These are phyloP conservation scores for Apamea monoglypha DNA, from an alignment of 2,888 invertebrate species.

Conservation along the genomic window DNA sequence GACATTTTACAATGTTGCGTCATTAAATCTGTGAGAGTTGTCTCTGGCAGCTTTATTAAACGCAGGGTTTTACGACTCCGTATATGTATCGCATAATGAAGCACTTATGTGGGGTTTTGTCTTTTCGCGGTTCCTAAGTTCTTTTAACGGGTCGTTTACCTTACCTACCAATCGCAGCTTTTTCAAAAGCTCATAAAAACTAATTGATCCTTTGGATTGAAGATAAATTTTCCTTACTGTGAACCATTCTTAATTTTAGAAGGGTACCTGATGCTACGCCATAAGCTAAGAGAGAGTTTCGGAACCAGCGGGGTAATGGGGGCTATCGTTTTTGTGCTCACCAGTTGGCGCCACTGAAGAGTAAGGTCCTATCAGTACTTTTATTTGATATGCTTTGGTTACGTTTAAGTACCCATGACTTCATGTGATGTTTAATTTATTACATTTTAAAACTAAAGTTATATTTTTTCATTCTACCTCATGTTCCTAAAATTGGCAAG, in stretches of 20 bases:
- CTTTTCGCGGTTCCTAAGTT: neutral
- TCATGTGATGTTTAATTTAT: neutral
- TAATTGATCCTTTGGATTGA: neutral
- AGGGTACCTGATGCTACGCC: neutral
- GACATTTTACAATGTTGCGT: constrained; percentile 45
- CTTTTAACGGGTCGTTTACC: too few relatives aligned
- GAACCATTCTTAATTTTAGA: neutral
- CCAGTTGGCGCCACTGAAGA: too few relatives aligned
- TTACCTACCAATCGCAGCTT: neutral
- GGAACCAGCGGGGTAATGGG: too few relatives aligned
- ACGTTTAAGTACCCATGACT: neutral
- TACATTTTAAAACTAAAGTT: neutral
- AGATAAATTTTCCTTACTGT: neutral
- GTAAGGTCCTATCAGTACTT: too few relatives aligned
- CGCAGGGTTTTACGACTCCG: constrained; percentile 12
- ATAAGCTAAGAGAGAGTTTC: neutral
- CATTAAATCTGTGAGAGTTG: constrained; percentile 35
- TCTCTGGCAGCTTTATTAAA: constrained; percentile 24
- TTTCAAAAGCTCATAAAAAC: neutral
- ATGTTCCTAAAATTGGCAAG: too few relatives aligned
- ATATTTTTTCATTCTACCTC: too few relatives aligned
- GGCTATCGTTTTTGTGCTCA: too few relatives aligned
- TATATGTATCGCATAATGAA: neutral
- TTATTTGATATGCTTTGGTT: neutral
- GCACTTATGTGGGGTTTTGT: constrained; percentile 9